phyloP scores from a whole-genome alignment of 2,888 invertebrate genomes.

The Chloroclysta siterata region DNA sequence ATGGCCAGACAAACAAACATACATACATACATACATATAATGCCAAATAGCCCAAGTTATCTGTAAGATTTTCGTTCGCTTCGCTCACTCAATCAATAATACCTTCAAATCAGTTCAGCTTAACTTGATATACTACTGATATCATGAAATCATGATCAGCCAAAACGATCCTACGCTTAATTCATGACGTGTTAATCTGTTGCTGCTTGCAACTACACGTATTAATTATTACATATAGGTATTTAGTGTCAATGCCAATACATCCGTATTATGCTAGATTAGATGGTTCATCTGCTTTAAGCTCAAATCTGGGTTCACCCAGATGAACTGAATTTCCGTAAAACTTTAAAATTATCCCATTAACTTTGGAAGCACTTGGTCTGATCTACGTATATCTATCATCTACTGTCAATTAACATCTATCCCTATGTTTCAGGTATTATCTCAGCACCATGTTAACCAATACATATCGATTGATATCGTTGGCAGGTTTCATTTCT shows the following conservation, averaged over 20 bases:
- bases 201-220: conserved; percentile 3
- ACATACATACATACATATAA: too few relatives aligned
- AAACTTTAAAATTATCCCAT: background rate
- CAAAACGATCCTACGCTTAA: conserved; percentile 7
- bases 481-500: conserved; percentile 24
- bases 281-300: background rate
- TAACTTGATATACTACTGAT: background rate
- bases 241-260: conserved; percentile 7
- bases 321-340: background rate
- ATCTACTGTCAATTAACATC: too few relatives aligned
- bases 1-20: too few relatives aligned
- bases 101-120: background rate
- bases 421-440: too few relatives aligned
- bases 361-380: background rate
- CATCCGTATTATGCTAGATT: conserved; percentile 1
- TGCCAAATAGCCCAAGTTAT: too few relatives aligned
- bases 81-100: too few relatives aligned
- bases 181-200: conserved; percentile 11
- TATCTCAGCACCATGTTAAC: too few relatives aligned
- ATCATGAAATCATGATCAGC: conserved; percentile 1
- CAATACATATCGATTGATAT: conserved; percentile 28
- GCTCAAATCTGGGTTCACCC: background rate
- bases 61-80: too few relatives aligned
- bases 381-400: background rate
- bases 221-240: conserved; percentile 14